phyloP scores from a whole-genome alignment of 37 sponge, comb jelly and placozoan species.

The Agelas oroides region DNA sequence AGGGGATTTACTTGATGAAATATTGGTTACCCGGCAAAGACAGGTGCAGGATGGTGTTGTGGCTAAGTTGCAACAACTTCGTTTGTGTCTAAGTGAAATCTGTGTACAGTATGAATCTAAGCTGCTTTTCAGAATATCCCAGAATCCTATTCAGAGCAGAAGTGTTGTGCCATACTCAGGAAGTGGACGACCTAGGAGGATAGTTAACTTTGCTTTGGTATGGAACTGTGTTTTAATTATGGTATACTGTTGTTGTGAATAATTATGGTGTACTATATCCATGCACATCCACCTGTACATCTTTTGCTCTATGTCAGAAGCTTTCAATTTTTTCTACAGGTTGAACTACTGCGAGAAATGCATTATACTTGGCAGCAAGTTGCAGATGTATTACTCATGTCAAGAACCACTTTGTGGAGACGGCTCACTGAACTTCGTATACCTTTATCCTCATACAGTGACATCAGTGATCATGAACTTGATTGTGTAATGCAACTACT shows the following conservation, averaged over 20 bases:
- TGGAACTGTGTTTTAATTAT: no score
- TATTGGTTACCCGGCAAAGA: not conserved
- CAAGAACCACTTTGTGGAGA: not conserved
- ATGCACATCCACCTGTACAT: no score
- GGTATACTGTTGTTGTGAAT: no score
- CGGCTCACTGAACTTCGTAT: not conserved
- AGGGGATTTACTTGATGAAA: not conserved
- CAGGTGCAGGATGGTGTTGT: not conserved
- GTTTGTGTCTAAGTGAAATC: not conserved
- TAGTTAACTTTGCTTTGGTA: not conserved
- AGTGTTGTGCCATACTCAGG: not conserved
- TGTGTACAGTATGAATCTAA: not conserved
- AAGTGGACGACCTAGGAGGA: not conserved
- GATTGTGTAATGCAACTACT: slow-evolving; percentile 10
- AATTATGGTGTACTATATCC: no score
- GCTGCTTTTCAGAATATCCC: not conserved
- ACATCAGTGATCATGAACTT: slow-evolving; percentile 12
- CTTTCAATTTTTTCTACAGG: no score
- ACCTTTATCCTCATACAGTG: not conserved
- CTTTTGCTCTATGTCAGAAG: no score
- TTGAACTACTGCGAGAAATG: not conserved
- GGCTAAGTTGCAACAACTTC: not conserved
- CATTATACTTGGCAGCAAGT: not conserved
- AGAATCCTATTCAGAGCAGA: not conserved
- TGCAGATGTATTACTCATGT: not conserved